Evolutionary conservation across 2,113 vertebrate species (phyloP).

Genomic region (Atlantisia rogersi): DNA sequence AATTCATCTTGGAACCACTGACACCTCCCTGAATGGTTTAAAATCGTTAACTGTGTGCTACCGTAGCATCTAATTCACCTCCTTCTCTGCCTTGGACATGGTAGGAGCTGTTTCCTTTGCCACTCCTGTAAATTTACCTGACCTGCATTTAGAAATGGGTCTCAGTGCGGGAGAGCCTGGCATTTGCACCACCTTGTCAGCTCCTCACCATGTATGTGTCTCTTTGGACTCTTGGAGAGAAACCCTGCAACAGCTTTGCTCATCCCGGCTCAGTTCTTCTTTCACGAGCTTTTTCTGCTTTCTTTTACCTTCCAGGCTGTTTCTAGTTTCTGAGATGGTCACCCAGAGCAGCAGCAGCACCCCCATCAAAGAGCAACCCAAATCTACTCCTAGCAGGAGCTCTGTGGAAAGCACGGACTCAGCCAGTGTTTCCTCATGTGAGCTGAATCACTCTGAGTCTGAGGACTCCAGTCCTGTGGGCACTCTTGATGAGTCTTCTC

Average conservation of each 20-base stretch:
- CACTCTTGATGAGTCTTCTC: constrained; percentile 76
- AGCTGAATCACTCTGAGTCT: constrained; percentile 85
- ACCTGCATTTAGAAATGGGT: constrained; percentile 30
- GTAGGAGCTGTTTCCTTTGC: neutral
- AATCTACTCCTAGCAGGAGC: constrained; percentile 85
- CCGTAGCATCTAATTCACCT: neutral
- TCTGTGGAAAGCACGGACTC: constrained; percentile 93
- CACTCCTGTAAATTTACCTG: neutral
- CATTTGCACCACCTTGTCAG: neutral
- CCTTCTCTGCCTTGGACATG: neutral
- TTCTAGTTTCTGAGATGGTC: constrained; percentile 82
- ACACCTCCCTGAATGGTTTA: neutral
- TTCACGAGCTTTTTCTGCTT: neutral
- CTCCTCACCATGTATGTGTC: neutral
- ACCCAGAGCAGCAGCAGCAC: constrained; percentile 75
- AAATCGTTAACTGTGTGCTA: neutral
- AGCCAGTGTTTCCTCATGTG: constrained; percentile 89
- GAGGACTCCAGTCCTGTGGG: constrained; percentile 78
- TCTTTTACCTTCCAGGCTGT: constrained; percentile 74
- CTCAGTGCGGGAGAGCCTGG: neutral
- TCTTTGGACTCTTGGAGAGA: neutral
- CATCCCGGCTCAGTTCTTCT: neutral
- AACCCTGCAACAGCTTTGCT: neutral
- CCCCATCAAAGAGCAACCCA: constrained; percentile 82
- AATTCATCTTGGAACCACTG: neutral